Evolutionary conservation across 2,797 vertebrate species (phyloP).

Genomic region (Hemibagrus guttatus): DNA sequence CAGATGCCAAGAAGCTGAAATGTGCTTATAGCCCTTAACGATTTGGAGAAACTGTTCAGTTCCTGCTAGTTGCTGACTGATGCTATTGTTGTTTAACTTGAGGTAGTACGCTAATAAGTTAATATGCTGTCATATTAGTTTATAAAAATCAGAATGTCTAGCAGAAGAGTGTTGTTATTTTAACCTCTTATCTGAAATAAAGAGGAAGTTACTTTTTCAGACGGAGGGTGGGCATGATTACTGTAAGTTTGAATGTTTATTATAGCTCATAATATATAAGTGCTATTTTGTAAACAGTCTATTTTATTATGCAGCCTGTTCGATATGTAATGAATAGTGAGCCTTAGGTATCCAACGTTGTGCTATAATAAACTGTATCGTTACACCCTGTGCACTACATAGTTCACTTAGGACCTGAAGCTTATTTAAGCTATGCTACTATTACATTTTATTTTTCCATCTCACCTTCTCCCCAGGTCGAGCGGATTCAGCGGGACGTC

Average conservation of each 20-base stretch:
- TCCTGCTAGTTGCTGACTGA: not conserved
- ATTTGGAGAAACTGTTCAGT: not conserved
- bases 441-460: not conserved
- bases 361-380: not conserved
- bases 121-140: not conserved
- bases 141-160: not conserved
- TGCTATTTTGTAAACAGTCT: not conserved
- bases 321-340: not conserved
- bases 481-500: conserved; percentile 81
- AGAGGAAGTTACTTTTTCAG: not conserved
- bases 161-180: not conserved
- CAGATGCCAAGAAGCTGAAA: not conserved
- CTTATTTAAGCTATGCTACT: not conserved
- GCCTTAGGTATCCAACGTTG: not conserved
- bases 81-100: not conserved
- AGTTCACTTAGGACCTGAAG: not conserved
- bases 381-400: not conserved
- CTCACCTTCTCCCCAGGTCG: conserved; percentile 80
- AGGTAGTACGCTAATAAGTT: not conserved
- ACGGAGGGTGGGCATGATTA: not conserved
- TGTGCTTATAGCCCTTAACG: not conserved
- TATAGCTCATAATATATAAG: not conserved
- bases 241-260: not conserved
- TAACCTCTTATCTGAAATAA: not conserved
- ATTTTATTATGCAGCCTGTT: not conserved